Percentiles rank a stretch among this genome's conserved stretches.
These are phyloP conservation scores for Clepsis dumicolana DNA, from an alignment of 2,888 invertebrate genomes.

Conservation along the genomic window DNA sequence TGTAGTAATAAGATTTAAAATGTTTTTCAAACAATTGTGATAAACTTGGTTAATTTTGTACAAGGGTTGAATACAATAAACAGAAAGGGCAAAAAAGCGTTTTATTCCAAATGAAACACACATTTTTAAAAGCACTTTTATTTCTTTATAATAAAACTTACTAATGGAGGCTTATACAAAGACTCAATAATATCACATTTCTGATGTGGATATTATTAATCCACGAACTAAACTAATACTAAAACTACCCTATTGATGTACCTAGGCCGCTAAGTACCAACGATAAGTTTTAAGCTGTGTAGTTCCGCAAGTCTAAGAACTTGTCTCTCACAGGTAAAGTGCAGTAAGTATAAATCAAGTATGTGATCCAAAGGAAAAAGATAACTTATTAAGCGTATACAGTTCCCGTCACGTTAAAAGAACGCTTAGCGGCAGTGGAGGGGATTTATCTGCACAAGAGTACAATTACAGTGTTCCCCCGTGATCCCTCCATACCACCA, in stretches of 20 bases:
- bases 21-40: slow-evolving; percentile 16
- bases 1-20: slow-evolving; percentile 16
- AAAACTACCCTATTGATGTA: slow-evolving; percentile 49
- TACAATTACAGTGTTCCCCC: too few species aligned
- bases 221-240: slow-evolving; percentile 73
- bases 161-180: slow-evolving; percentile 82
- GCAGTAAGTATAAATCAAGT: not conserved
- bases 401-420: too few species aligned
- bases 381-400: not conserved
- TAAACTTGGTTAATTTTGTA: slow-evolving; percentile 24
- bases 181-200: slow-evolving; percentile 90
- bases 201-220: slow-evolving; percentile 89
- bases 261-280: slow-evolving; percentile 71
- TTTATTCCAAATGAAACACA: slow-evolving; percentile 50
- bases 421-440: too few species aligned
- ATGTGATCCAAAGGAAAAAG: not conserved
- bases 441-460: too few species aligned
- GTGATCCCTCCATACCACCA: too few species aligned
- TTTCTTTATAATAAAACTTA: slow-evolving; percentile 69
- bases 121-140: slow-evolving; percentile 62
- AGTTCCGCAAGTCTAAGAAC: slow-evolving; percentile 24
- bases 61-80: slow-evolving; percentile 22
- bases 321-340: not conserved
- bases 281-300: slow-evolving; percentile 46
- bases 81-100: not conserved